phyloP scores from a whole-genome alignment of 2,113 vertebrate species.

The Chaetodon auriga region DNA sequence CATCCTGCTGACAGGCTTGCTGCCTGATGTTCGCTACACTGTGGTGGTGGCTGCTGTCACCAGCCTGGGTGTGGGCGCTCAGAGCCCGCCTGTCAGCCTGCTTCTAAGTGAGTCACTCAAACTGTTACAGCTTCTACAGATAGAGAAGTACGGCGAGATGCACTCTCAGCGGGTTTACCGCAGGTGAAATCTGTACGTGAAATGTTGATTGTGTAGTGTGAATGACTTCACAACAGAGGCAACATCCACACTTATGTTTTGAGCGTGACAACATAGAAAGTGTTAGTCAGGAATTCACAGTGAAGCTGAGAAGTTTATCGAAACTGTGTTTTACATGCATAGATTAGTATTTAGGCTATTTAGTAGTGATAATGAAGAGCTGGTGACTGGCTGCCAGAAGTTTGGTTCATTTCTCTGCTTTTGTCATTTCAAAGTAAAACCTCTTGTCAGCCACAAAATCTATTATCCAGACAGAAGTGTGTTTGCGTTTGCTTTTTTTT shows the following conservation, averaged over 20 bases:
- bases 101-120: conserved; percentile 88
- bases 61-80: conserved; percentile 87
- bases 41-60: conserved; percentile 91
- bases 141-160: conserved; percentile 16
- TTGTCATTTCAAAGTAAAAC: background rate
- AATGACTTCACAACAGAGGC: background rate
- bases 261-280: background rate
- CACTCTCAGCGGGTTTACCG: background rate
- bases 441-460: background rate
- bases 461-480: background rate
- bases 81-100: conserved; percentile 87
- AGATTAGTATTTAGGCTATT: background rate
- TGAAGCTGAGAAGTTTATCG: background rate
- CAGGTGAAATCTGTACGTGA: conserved; percentile 14
- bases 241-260: background rate
- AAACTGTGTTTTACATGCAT: background rate
- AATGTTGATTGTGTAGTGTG: background rate
- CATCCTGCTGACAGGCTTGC: conserved; percentile 86
- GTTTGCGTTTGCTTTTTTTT: background rate
- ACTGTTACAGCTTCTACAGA: conserved; percentile 39
- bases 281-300: background rate
- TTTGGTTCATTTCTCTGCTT: background rate
- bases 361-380: background rate
- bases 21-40: conserved; percentile 87
- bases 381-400: background rate